phyloP scores from a whole-genome alignment of 2,888 invertebrate species.

The Drosophila mulleri region DNA sequence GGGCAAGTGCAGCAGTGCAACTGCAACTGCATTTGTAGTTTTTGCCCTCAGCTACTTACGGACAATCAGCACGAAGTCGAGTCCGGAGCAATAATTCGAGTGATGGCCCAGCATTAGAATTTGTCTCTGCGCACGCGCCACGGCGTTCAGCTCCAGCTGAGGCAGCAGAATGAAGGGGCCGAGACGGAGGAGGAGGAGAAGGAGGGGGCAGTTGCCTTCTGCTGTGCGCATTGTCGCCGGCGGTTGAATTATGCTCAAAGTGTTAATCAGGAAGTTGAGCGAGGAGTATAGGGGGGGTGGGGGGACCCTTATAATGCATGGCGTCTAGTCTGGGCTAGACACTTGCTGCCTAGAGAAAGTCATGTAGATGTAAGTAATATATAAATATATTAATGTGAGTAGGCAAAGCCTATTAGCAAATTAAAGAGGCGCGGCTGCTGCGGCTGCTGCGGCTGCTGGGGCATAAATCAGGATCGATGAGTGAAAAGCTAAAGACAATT shows the following conservation, averaged over 20 bases:
- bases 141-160: conserved; percentile 4
- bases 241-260: conserved; percentile 81
- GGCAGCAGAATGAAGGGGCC: conserved; percentile 48
- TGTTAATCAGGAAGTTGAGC: conserved; percentile 84
- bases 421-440: conserved; percentile 53
- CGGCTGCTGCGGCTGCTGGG: conserved; percentile 40
- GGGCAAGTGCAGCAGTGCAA: neutral
- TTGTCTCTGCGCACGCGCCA: conserved; percentile 77
- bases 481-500: conserved; percentile 43
- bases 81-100: conserved; percentile 53
- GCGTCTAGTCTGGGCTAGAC: conserved; percentile 50
- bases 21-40: conserved; percentile 36
- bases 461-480: conserved; percentile 72
- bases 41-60: conserved; percentile 79
- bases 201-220: neutral
- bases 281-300: too few relatives aligned
- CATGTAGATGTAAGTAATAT: neutral
- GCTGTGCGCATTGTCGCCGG: conserved; percentile 73
- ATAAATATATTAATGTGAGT: neutral
- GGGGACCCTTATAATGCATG: conserved; percentile 62
- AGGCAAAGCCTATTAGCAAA: conserved; percentile 45
- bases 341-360: conserved; percentile 50
- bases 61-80: conserved; percentile 75
- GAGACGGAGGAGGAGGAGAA: conserved; percentile 38
- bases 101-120: conserved; percentile 71